Evolutionary conservation across 64 coral and sea anemone species (phyloP).

Genomic region (Stichodactyla mertensii): DNA sequence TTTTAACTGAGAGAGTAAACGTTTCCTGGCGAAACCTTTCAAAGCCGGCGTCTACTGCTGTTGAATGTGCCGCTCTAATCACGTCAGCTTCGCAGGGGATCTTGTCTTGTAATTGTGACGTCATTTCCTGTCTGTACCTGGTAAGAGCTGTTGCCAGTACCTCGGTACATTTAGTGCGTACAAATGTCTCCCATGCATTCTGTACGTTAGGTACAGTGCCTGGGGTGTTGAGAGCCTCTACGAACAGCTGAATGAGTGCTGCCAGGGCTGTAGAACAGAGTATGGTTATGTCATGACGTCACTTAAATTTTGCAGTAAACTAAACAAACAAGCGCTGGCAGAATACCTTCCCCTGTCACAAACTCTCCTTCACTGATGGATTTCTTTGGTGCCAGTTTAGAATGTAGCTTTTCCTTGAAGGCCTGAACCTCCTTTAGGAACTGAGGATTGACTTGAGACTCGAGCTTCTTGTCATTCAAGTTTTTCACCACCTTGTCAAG

Average conservation of each 20-base stretch:
- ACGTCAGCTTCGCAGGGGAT: slow-evolving; percentile 46
- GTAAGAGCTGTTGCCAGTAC: not conserved
- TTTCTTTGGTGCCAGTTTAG: slow-evolving; percentile 50
- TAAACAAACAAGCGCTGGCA: not conserved
- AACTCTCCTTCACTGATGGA: slow-evolving; percentile 54
- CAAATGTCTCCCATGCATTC: slow-evolving; percentile 67
- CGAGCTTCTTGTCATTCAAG: not conserved
- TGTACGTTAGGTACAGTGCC: slow-evolving; percentile 63
- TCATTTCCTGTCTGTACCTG: slow-evolving; percentile 36
- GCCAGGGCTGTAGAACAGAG: slow-evolving; percentile 42
- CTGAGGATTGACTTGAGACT: slow-evolving; percentile 32
- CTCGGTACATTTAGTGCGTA: slow-evolving; percentile 54
- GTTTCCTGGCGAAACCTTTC: too few relatives aligned
- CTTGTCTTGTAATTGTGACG: slow-evolving; percentile 6
- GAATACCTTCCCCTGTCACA: slow-evolving; percentile 71
- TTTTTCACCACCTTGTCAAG: not conserved
- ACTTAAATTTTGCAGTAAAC: not conserved
- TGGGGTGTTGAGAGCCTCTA: slow-evolving; percentile 63
- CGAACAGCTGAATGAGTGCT: slow-evolving; percentile 48
- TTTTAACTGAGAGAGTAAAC: not conserved
- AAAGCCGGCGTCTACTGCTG: too few relatives aligned
- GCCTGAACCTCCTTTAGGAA: slow-evolving; percentile 61
- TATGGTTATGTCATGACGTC: not conserved
- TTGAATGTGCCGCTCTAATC: slow-evolving; percentile 35
- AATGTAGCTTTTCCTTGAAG: slow-evolving; percentile 41